Percentiles rank a stretch among this genome's conserved stretches.
These are phyloP conservation scores for Psammodynastes pulverulentus DNA, from an alignment of 2,113 vertebrate species.

Conservation along the genomic window DNA sequence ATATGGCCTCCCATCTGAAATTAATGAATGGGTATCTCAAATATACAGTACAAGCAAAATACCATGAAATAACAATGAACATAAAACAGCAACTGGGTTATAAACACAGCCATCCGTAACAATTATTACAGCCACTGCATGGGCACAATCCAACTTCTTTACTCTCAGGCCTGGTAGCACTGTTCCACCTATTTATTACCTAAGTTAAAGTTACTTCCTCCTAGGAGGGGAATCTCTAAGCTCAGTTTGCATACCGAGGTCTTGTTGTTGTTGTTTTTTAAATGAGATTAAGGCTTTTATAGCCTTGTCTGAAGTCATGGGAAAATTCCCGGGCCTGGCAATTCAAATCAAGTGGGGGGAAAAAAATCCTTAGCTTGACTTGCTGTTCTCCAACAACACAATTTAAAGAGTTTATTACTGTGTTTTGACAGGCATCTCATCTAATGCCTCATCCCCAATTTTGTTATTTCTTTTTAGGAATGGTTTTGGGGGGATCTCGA, in stretches of 20 bases:
- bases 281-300: background rate
- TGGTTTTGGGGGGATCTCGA: background rate
- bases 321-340: background rate
- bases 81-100: background rate
- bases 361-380: background rate
- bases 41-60: background rate
- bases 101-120: background rate
- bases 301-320: background rate
- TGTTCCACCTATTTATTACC: background rate
- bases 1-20: background rate
- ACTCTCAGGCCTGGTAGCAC: background rate
- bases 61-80: background rate
- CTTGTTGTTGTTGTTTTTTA: background rate
- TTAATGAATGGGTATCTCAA: background rate
- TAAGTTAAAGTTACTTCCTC: background rate
- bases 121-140: background rate
- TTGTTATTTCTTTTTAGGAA: background rate
- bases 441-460: background rate
- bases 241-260: background rate
- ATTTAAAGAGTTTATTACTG: background rate
- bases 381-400: background rate
- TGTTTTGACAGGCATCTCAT: background rate
- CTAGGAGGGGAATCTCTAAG: background rate
- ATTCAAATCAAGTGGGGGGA: background rate
- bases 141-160: background rate